Percentiles rank a stretch among this genome's conserved stretches.
These are phyloP conservation scores for Leptopilina clavipes DNA, from an alignment of 1,140 invertebrate genomes.

Conservation along the genomic window DNA sequence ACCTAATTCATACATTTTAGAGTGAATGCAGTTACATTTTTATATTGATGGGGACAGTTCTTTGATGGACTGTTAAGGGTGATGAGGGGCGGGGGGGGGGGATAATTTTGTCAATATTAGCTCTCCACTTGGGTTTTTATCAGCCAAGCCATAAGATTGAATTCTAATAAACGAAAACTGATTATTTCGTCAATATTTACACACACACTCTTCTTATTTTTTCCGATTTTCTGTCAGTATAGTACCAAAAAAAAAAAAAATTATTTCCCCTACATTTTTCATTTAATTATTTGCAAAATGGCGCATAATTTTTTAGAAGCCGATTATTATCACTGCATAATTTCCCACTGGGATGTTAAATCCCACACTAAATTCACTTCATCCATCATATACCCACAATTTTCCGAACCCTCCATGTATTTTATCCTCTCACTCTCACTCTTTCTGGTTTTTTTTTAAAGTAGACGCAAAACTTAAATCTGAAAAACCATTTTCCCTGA, in stretches of 20 bases:
- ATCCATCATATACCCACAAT: slow-evolving; percentile 8
- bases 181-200: background rate
- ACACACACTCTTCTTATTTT: too few relatives aligned
- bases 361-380: slow-evolving; percentile 19
- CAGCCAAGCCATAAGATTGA: background rate
- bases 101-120: slow-evolving; percentile 4
- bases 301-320: background rate
- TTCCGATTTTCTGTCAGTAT: too few relatives aligned
- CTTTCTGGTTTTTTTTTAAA: background rate
- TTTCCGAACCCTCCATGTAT: background rate
- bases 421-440: background rate
- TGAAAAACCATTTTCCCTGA: background rate
- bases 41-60: too few relatives aligned
- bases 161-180: background rate
- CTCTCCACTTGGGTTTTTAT: too few relatives aligned
- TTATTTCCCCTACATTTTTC: too few relatives aligned
- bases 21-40: too few relatives aligned
- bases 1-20: too few relatives aligned
- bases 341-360: slow-evolving; percentile 19
- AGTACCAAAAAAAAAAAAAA: too few relatives aligned
- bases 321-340: slow-evolving; percentile 14
- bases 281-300: too few relatives aligned
- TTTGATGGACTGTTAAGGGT: too few relatives aligned
- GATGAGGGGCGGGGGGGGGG: background rate
- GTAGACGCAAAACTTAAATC: background rate